Evolutionary conservation across 2,888 invertebrate genomes (phyloP), one percentile per base, ranked within the genome.

Genomic region (Drosophila quasianomalipes): DNA sequence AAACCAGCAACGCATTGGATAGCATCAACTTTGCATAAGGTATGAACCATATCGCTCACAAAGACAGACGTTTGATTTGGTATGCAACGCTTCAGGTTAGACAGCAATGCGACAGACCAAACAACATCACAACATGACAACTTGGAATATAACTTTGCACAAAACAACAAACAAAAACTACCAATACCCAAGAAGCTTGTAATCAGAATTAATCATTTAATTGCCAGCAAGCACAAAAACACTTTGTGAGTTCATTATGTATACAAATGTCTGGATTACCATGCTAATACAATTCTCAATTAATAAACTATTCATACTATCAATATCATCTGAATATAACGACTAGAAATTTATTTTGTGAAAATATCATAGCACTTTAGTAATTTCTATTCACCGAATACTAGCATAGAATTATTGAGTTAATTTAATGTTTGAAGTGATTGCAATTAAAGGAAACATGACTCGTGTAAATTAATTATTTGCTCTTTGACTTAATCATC

Each of bases 31-130:
- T 65, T 35, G 39, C 49, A 65, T 57, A 54, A 72, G 57, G 58
- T 64, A 61, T 76, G 10, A 51, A 51, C 57, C 22, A 59, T 55
- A 28, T 37, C 14, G 41, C 31, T 55, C 12, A 9, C n/a, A 4
- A 41, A 26, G 33, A 28, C 39, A 35, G 49, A 52, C 39, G 30
- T 44, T 52, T 62, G 63, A 71, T 71, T 79, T 75, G 19, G 54
- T 47, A 71, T 61, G 35, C 61, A 59, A 12, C 39, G 39, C 58
- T 72, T 41, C 30, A 54, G 54, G 28, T 37, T 35, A 41, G 37
- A 22, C 28, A 26, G 60, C 12, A 39, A 44, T 37, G 3, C 51
- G 31, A 52, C 44, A 61, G 2, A 30, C 12, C 7, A 16, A 55
- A 26, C 6, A 39, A 31, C 61, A 47, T 47, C 16, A 16, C 22